Evolutionary conservation across 2,888 invertebrate genomes (phyloP), one percentile per base, ranked within the genome.

Genomic region (Orthonychiurus folsomi): DNA sequence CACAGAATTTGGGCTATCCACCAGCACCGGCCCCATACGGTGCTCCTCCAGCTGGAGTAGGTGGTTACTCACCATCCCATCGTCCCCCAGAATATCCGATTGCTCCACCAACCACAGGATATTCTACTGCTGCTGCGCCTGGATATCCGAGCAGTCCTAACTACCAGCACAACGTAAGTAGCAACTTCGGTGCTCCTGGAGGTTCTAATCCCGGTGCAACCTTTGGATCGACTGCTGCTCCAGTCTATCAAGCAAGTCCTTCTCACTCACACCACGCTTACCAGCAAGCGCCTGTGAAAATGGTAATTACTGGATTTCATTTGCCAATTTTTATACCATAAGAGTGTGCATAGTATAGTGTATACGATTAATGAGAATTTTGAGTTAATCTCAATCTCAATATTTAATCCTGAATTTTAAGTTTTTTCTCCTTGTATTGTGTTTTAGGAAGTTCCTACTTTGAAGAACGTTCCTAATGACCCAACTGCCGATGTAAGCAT

Each of bases 371-470:
- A n/a, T n/a, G n/a, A n/a, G n/a, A n/a, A n/a, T n/a, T n/a, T n/a
- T 37, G 37, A 37, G 37, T 37, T 37, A 9, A 9, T 15, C 5
- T 9, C 37, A 37, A 15, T 9, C 15, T 37, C 37, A 37, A 37
- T 37, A 37, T 9, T 37, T 15, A 37, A n/a, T n/a, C 48, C 53
- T 60, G 28, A 60, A 28, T 25, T 20, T 63, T 55, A 15, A 2
- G 50, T 12, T 27, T 55, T 53, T 48, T 60, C 56, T 53, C 52
- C 54, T 50, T 64, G 66, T 37, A 37, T 37, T 9, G 15, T 9
- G 50, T 26, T 50, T 23, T n/a, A 23, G 37, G 55, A 23, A 27
- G 27, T 12, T 1, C 60, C 3, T 53, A 53, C 28, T 3, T 5
- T 37, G 5, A 37, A 37, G 37, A 37, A 37, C 15, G 24, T 23